Conservation (phyloP, 2,888 invertebrate species). For the Helicoverpa assulta region DNA sequence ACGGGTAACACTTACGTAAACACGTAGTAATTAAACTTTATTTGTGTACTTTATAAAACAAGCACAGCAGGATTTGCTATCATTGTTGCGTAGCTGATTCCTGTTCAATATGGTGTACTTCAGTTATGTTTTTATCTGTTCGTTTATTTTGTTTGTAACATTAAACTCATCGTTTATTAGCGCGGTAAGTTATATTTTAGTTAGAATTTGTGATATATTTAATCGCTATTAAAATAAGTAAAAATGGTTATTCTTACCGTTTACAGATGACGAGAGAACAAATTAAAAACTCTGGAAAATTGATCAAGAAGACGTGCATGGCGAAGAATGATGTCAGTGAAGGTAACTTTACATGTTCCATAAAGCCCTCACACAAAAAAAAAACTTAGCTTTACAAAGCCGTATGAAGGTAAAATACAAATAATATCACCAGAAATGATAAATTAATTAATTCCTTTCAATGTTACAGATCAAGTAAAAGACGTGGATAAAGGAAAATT, state of each 20-base stretch:
- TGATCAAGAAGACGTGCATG: conserved; percentile 74
- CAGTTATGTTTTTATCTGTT: conserved; percentile 17
- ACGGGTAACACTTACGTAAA: conserved; percentile 30
- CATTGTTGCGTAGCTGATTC: conserved; percentile 24
- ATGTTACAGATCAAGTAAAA: conserved; percentile 69
- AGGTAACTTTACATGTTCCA: conserved; percentile 60
- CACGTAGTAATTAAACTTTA: conserved; percentile 34
- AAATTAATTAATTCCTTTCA: neutral
- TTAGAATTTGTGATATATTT: neutral
- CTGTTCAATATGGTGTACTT: conserved; percentile 27
- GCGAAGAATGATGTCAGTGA: conserved; percentile 73
- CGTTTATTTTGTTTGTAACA: conserved; percentile 20
- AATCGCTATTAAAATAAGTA: neutral
- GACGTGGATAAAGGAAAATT: conserved; percentile 73
- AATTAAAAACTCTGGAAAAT: conserved; percentile 72
- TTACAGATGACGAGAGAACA: conserved; percentile 76
- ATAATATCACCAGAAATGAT: too few relatives aligned
- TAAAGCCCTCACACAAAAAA: too few relatives aligned
- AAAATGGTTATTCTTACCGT: neutral
- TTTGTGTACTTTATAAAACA: conserved; percentile 36
- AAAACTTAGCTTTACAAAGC: too few relatives aligned
- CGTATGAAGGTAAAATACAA: too few relatives aligned
- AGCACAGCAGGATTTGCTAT: conserved; percentile 10
- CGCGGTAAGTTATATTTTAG: conserved; percentile 46
- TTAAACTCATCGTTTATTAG: conserved; percentile 24